Percentiles rank a stretch among this genome's conserved stretches.
phyloP scores from a whole-genome alignment of 23 tunicate species.

The Ciona savignyi region DNA sequence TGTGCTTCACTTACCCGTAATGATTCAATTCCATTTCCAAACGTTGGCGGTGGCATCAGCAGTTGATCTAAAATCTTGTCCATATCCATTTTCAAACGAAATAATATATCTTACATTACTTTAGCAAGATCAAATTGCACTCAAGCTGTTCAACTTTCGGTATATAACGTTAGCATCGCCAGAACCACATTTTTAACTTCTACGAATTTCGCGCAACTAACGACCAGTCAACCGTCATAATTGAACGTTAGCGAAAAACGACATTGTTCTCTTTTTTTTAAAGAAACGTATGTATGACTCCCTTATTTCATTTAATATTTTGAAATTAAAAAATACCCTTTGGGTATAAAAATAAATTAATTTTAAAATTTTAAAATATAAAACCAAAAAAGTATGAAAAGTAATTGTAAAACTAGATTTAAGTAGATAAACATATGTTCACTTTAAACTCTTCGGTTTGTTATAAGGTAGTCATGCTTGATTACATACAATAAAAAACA shows the following conservation, averaged over 20 bases:
- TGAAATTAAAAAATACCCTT: too few relatives aligned
- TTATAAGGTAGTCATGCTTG: not conserved
- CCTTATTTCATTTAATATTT: too few relatives aligned
- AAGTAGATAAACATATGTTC: not conserved
- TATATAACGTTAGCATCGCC: too few relatives aligned
- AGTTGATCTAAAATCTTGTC: conserved; percentile 40
- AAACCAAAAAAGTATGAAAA: too few relatives aligned
- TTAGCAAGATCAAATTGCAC: too few relatives aligned
- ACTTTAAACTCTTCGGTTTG: not conserved
- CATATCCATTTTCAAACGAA: conserved; percentile 25
- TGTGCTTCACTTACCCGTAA: not conserved
- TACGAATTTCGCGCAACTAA: conserved; percentile 18
- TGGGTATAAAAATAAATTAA: too few relatives aligned
- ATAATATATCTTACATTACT: too few relatives aligned
- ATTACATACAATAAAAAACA: not conserved
- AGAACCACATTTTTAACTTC: too few relatives aligned
- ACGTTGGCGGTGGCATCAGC: conserved; percentile 31
- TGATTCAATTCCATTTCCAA: not conserved
- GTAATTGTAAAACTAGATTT: too few relatives aligned
- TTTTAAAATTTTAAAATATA: too few relatives aligned
- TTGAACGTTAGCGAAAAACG: not conserved
- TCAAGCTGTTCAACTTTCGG: too few relatives aligned
- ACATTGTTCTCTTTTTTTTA: not conserved
- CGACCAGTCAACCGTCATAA: conserved; percentile 21
- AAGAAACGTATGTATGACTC: too few relatives aligned